phyloP scores from a whole-genome alignment of 2,888 invertebrate genomes.

The Spialia ferax region DNA sequence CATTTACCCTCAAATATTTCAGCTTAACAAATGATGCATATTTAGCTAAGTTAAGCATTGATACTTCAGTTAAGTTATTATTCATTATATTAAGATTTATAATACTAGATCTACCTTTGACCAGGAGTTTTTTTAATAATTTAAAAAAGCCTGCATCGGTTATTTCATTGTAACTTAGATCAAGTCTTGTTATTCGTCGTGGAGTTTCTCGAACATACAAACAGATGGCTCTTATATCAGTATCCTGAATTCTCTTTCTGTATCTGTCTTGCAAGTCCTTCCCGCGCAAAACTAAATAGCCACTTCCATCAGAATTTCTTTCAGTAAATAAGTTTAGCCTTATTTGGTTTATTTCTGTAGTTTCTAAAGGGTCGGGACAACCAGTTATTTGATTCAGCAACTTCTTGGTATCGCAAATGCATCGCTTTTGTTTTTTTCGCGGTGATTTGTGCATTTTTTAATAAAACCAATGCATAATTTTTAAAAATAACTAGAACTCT shows the following conservation, averaged over 20 bases:
- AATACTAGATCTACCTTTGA: slow-evolving; percentile 77
- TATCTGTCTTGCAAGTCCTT: slow-evolving; percentile 78
- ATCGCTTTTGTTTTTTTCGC: slow-evolving; percentile 54
- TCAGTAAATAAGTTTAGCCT: slow-evolving; percentile 75
- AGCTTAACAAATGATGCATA: slow-evolving; percentile 74
- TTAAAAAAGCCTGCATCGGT: slow-evolving; percentile 80
- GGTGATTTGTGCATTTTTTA: slow-evolving; percentile 33
- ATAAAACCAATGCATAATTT: too few species aligned
- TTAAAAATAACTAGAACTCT: neutral
- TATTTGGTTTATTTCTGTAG: slow-evolving; percentile 63
- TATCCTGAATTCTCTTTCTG: slow-evolving; percentile 72
- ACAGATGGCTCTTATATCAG: slow-evolving; percentile 81
- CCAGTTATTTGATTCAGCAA: slow-evolving; percentile 65
- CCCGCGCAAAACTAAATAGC: slow-evolving; percentile 80
- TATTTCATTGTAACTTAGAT: slow-evolving; percentile 86
- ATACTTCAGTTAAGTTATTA: slow-evolving; percentile 79
- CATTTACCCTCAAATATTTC: slow-evolving; percentile 83
- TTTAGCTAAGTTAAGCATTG: slow-evolving; percentile 67
- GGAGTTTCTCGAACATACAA: slow-evolving; percentile 74
- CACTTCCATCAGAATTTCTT: slow-evolving; percentile 84
- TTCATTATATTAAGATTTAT: slow-evolving; percentile 85
- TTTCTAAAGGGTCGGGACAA: slow-evolving; percentile 49
- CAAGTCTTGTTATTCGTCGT: slow-evolving; percentile 76
- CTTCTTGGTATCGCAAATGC: slow-evolving; percentile 62
- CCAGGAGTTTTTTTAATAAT: slow-evolving; percentile 71